phyloP scores from a whole-genome alignment of 2,888 invertebrate species.

The Incurvaria masculella region DNA sequence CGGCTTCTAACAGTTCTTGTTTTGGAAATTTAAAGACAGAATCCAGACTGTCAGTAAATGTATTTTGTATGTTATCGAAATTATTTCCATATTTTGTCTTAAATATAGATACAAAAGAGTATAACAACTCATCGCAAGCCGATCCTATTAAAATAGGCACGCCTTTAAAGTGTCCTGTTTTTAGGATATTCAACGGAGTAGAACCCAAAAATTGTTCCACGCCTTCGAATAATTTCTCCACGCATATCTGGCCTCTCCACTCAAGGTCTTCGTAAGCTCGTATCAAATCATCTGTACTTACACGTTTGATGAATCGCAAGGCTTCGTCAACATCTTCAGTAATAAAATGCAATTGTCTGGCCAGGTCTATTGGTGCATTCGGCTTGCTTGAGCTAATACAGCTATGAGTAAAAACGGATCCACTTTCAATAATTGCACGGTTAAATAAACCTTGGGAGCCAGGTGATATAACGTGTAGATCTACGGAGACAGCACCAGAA shows the following conservation, averaged over 20 bases:
- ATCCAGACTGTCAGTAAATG: neutral
- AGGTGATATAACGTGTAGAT: conserved; percentile 26
- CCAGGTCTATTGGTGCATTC: conserved; percentile 23
- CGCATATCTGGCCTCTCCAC: conserved; percentile 25
- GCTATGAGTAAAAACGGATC: conserved; percentile 22
- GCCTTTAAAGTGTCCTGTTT: conserved; percentile 10
- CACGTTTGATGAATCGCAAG: conserved; percentile 20
- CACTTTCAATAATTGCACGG: conserved; percentile 28
- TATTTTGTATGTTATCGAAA: neutral
- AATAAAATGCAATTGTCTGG: conserved; percentile 21
- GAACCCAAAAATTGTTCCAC: conserved; percentile 25
- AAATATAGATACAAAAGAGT: conserved; percentile 4
- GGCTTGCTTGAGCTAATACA: conserved; percentile 21
- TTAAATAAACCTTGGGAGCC: conserved; percentile 23
- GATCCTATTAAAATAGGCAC: conserved; percentile 29
- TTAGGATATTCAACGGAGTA: conserved; percentile 17
- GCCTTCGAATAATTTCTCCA: conserved; percentile 26
- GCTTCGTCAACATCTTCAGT: conserved; percentile 22
- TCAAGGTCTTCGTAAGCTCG: conserved; percentile 18
- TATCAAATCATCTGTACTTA: conserved; percentile 21
- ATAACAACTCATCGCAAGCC: conserved; percentile 27
- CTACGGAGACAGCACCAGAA: conserved; percentile 55
- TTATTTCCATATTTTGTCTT: neutral
- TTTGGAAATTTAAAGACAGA: neutral
- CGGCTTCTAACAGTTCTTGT: conserved; percentile 8